Evolutionary conservation across 2,797 vertebrate species (phyloP), one percentile per base, ranked within the genome.

Genomic region (Microchirus variegatus): DNA sequence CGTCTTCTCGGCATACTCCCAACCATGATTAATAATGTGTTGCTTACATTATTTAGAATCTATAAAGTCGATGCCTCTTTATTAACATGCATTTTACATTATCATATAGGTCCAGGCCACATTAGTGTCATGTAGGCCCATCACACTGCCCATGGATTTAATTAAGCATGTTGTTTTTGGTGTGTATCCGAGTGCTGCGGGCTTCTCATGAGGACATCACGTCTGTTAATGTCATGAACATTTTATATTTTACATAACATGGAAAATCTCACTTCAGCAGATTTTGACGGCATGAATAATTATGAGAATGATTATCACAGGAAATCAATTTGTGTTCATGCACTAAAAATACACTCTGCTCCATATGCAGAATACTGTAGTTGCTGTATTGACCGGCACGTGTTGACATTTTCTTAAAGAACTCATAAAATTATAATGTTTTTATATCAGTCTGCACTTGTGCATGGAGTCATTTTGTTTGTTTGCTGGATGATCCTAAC

Each of bases 21-120:
- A 59, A 59, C 66, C 60, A 43, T 77, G 65, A 81, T 84, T 87
- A 85, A 87, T 87, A 83, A 84, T 59, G 48, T 70, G 78, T 73
- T 77, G 61, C 59, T 70, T 86, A 65, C 69, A 85, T 86, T 85
- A 87, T 84, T 87, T 86, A 81, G 31, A 85, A 70, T 76, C 67
- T 85, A 79, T 76, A 85, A 87, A 85, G 70, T 75, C 48, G 59
- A 60, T 46, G 53, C 63, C 13, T 81, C 65, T 69, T 80, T 79
- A 82, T 87, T 81, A 85, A 72, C 78, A 84, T 83, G 76, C 55
- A 74, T 80, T 76, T 83, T 82, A 59, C 75, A 83, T 87, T 79
- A 73, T 66, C 51, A 5, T 75, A 50, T 63, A 66, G 53, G 60
- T 77, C 57, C 57, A 72, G 59, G 37, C 51, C 49, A 80, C 84